Evolutionary conservation across 53 echinoderm and acorn worm species (phyloP).

Genomic region (Echinarachnius parma): DNA sequence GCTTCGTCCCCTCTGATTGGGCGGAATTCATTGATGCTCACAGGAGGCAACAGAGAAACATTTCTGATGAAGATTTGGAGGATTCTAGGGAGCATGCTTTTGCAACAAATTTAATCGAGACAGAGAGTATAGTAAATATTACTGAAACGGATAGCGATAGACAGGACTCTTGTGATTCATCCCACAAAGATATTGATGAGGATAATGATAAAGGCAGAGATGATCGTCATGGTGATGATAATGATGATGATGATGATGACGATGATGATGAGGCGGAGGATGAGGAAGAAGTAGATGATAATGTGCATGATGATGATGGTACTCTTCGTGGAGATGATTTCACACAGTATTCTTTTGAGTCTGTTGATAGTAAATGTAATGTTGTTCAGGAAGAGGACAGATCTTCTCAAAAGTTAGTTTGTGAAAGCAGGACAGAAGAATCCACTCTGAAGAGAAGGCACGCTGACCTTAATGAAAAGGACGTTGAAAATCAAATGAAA

Average conservation of each 20-base stretch:
- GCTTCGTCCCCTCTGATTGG: constrained; percentile 57
- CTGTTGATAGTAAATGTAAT: too few relatives aligned
- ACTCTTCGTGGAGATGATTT: too few relatives aligned
- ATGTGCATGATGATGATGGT: neutral
- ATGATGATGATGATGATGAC: neutral
- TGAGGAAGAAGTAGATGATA: neutral
- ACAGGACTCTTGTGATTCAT: neutral
- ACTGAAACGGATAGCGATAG: neutral
- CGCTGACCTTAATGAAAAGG: too few relatives aligned
- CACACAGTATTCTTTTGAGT: too few relatives aligned
- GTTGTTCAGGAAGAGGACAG: too few relatives aligned
- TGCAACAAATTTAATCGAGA: too few relatives aligned
- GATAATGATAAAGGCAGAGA: constrained; percentile 9
- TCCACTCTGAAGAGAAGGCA: too few relatives aligned
- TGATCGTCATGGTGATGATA: neutral
- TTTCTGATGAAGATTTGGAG: constrained; percentile 3
- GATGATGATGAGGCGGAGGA: constrained; percentile 14
- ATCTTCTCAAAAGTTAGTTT: too few relatives aligned
- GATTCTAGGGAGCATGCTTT: too few relatives aligned
- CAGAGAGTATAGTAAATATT: too few relatives aligned
- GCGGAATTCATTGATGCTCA: constrained; percentile 21
- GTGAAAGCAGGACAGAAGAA: too few relatives aligned
- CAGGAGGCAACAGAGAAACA: neutral
- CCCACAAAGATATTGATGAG: constrained; percentile 11
- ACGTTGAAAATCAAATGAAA: too few relatives aligned